Base-by-base conservation (phyloP, 2,113 vertebrate genomes). In the Gobiocypris rarus region DNA sequence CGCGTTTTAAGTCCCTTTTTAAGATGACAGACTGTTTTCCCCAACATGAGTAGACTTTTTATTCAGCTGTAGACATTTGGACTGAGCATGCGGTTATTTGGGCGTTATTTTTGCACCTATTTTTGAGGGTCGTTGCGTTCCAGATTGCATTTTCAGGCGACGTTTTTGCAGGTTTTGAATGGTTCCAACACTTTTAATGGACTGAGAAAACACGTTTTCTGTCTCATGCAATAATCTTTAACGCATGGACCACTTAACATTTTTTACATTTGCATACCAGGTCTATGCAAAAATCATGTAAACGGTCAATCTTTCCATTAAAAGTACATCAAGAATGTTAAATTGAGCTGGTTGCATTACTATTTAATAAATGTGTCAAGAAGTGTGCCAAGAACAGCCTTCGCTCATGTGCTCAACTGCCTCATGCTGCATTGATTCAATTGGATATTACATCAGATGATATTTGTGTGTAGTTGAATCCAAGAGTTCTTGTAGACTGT, bases 1-100 rank as follows among this genome's bases (percentile, higher is more conserved):
- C 28, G 54, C 7, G 88, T 92, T 93, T 91, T 86, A 81, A 59
- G 43, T 10, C 41, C 14, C 45, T 82, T 85, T 85, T 85, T 69
- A 86, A 59, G 17, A 6, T 81, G 26, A 54, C 52, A 48, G 70
- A 84, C 48, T 88, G 26, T 81, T 85, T 85, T 34, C 34, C 52
- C 73, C 31, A 26, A 50, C 61, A 45, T 48, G 78, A 75, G 19
- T 84, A 82, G 81, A 74, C 34, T 45, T 82, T 82, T 79, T 65
- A 38, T 38, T 85, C 54, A 26, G 52, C 26, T 83, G 54, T 50
- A 81, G 41, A 70, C 75, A 41, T 84, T 80, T 75, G 85, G 83
- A 67, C 80, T 41, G 48, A 82, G 58, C 9, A 9, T 70, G 22
- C 19, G 15, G 19, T 74, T 73, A 67, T 41, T 78, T 73, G 38